Percentiles rank a stretch among this genome's conserved stretches.
Conservation (phyloP, 2,888 invertebrate genomes). For the Drosophila atroscutellata region DNA sequence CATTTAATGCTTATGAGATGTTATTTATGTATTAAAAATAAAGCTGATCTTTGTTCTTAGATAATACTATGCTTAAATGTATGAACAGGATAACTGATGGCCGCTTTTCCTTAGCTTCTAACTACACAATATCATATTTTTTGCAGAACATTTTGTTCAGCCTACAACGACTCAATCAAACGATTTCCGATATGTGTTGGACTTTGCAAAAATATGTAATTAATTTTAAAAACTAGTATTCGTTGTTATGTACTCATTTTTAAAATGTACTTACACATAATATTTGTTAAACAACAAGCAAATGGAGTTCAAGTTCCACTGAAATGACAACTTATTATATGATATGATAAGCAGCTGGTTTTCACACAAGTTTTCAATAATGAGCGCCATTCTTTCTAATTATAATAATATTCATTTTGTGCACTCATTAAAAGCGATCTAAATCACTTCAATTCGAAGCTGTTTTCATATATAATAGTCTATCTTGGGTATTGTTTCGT, state of each 20-base stretch:
- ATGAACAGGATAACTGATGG: constrained; percentile 37
- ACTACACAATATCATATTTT: constrained; percentile 19
- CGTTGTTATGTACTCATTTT: constrained; percentile 12
- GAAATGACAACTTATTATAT: constrained; percentile 18
- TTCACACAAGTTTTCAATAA: constrained; percentile 48
- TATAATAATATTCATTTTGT: constrained; percentile 8
- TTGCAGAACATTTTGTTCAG: neutral
- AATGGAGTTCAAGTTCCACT: neutral
- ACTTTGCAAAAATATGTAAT: constrained; percentile 13
- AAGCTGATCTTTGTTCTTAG: constrained; percentile 27
- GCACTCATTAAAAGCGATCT: constrained; percentile 18
- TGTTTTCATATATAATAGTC: constrained; percentile 19
- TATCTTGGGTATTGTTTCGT: constrained; percentile 16
- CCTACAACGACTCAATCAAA: constrained; percentile 4
- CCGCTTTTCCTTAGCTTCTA: constrained; percentile 17
- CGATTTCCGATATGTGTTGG: constrained; percentile 36
- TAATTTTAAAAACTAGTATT: constrained; percentile 34
- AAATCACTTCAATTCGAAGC: constrained; percentile 5
- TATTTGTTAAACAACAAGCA: neutral
- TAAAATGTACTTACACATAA: neutral
- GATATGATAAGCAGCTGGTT: constrained; percentile 38
- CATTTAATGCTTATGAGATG: constrained; percentile 19
- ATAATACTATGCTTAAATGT: constrained; percentile 25
- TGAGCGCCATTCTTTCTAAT: constrained; percentile 32
- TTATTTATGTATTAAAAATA: constrained; percentile 26